phyloP scores from a whole-genome alignment of 2,113 vertebrate species.

The Regulus satrapa region DNA sequence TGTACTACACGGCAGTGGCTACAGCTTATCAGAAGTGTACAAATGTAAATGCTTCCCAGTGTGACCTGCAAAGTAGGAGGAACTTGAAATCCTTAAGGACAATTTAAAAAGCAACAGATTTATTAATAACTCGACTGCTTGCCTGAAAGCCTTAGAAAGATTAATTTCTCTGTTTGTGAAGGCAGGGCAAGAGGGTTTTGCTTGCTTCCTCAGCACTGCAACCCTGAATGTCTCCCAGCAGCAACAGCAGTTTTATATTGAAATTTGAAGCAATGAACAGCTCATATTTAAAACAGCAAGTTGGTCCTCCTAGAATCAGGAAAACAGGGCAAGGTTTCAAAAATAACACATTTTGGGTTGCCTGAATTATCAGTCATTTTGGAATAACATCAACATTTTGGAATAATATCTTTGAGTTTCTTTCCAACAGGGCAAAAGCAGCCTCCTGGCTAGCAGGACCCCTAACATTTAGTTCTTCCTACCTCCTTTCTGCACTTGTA shows the following conservation, averaged over 20 bases:
- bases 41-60: background rate
- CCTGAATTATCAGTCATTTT: background rate
- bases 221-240: background rate
- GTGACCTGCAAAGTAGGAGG: background rate
- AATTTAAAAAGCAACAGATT: background rate
- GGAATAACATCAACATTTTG: background rate
- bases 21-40: background rate
- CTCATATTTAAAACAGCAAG: background rate
- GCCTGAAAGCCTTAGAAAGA: background rate
- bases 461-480: background rate
- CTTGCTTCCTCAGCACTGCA: background rate
- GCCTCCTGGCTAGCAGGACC: background rate
- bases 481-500: background rate
- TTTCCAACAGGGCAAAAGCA: background rate
- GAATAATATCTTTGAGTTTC: background rate
- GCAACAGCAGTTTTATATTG: background rate
- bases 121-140: background rate
- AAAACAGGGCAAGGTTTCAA: background rate
- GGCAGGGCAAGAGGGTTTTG: background rate
- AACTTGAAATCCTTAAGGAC: background rate
- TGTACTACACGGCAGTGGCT: rapidly evolving
- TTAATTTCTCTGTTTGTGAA: background rate
- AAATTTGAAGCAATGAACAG: background rate
- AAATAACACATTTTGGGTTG: background rate
- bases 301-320: background rate